These are phyloP conservation scores for Ethmia dodecea DNA, from an alignment of 2,888 invertebrate species.

Conservation along the genomic window DNA sequence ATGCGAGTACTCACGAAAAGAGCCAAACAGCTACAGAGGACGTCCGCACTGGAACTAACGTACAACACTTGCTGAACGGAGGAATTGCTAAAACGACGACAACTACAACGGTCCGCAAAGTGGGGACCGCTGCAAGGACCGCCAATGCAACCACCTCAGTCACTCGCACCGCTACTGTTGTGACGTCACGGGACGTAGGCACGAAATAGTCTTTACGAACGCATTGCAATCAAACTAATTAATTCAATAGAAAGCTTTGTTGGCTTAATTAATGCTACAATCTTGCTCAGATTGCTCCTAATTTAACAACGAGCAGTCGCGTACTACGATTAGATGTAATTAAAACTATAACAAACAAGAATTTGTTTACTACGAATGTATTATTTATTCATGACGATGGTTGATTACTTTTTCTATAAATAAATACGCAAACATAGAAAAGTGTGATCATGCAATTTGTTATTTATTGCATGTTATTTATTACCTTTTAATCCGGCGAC, in stretches of 20 bases:
- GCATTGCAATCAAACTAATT: not conserved
- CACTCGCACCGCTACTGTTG: conserved; percentile 53
- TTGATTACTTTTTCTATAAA: conserved; percentile 20
- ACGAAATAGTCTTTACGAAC: conserved; percentile 38
- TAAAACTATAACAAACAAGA: too few relatives aligned
- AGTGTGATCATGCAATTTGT: conserved; percentile 21
- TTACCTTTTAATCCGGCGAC: conserved; percentile 11
- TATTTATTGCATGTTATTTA: conserved; percentile 4
- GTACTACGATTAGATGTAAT: too few relatives aligned
- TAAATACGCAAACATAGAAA: conserved; percentile 6
- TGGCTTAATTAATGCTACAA: conserved; percentile 11
- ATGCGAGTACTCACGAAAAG: conserved; percentile 50
- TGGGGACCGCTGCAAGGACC: conserved; percentile 56
- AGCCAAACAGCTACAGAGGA: conserved; percentile 51
- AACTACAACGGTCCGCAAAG: conserved; percentile 56
- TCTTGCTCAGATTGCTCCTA: conserved; percentile 16
- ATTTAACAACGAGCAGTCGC: conserved; percentile 14
- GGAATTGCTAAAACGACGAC: conserved; percentile 61
- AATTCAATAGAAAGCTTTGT: conserved; percentile 10
- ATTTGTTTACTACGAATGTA: too few relatives aligned
- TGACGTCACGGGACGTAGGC: conserved; percentile 63
- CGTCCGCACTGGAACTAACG: conserved; percentile 53
- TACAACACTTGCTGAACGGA: conserved; percentile 59
- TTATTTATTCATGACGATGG: too few relatives aligned
- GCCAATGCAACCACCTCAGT: conserved; percentile 53